Percentiles rank a stretch among this genome's conserved stretches.
Evolutionary conservation across 2,113 vertebrate genomes (phyloP).

Genomic region (Ophiodon elongatus): DNA sequence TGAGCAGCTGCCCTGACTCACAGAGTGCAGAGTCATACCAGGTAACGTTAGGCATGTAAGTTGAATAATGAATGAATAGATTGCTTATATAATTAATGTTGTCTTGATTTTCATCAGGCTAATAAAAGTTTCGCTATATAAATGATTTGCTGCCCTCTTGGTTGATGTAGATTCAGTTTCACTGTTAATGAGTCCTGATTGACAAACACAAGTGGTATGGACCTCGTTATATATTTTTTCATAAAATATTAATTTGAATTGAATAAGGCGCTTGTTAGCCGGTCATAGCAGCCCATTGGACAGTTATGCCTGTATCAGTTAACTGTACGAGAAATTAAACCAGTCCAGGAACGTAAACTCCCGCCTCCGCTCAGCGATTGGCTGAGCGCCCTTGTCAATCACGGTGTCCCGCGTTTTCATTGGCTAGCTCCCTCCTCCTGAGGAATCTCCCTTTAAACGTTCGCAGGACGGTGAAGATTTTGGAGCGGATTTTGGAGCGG

Average conservation of each 20-base stretch:
- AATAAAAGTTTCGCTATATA: conserved; percentile 10
- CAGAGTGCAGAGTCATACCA: conserved; percentile 27
- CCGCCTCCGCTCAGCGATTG: conserved; percentile 44
- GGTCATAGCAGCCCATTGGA: neutral
- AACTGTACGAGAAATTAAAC: conserved; percentile 36
- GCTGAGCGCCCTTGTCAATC: conserved; percentile 10
- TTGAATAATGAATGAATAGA: conserved; percentile 66
- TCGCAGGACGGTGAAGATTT: conserved; percentile 52
- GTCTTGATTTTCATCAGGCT: conserved; percentile 39
- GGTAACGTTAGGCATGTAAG: conserved; percentile 9
- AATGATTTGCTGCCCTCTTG: conserved; percentile 1
- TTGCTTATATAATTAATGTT: conserved; percentile 64
- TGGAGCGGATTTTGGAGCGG: conserved; percentile 53
- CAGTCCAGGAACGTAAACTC: neutral
- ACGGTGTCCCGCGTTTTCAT: neutral
- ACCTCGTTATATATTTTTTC: neutral
- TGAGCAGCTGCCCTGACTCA: conserved; percentile 43
- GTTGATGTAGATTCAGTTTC: neutral
- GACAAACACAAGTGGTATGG: neutral
- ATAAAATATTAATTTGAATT: neutral
- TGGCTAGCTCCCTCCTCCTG: conserved; percentile 25
- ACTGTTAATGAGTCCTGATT: neutral
- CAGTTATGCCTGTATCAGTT: conserved; percentile 7
- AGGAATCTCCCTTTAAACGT: conserved; percentile 47
- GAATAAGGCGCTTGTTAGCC: neutral